Percentiles rank a stretch among this genome's conserved stretches.
These are phyloP conservation scores for Micromys minutus DNA, from an alignment of 2,113 vertebrate genomes.

Conservation along the genomic window DNA sequence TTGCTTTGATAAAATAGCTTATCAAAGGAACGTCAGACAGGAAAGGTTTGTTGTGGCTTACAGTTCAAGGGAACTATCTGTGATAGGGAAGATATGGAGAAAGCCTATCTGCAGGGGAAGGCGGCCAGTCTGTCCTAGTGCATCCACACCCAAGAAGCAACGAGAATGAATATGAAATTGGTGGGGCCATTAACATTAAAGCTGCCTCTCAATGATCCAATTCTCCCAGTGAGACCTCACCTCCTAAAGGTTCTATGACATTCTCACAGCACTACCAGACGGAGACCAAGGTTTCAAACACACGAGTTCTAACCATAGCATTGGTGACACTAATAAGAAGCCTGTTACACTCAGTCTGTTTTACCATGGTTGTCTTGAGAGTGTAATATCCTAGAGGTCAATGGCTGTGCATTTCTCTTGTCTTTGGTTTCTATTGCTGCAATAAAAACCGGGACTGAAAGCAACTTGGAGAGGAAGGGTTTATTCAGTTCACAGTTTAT, in stretches of 20 bases:
- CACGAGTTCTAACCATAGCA: not conserved
- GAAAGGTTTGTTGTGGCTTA: not conserved
- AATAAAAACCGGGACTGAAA: not conserved
- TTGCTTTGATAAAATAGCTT: not conserved
- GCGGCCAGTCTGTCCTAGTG: not conserved
- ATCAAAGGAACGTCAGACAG: not conserved
- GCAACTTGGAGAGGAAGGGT: not conserved
- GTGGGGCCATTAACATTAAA: not conserved
- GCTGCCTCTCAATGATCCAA: not conserved
- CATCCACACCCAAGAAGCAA: not conserved
- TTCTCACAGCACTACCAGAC: not conserved
- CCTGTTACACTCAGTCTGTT: not conserved
- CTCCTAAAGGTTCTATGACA: not conserved
- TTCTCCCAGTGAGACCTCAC: not conserved
- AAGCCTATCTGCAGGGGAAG: no score
- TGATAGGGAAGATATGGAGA: not conserved
- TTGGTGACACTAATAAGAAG: not conserved
- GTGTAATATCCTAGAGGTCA: not conserved
- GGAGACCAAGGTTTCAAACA: not conserved
- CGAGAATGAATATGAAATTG: not conserved
- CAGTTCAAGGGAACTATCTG: not conserved
- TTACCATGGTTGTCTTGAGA: constrained; percentile 3
- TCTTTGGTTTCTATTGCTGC: not conserved
- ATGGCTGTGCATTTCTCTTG: constrained; percentile 4
- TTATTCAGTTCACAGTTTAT: not conserved